Conservation (phyloP, 2,888 invertebrate species). For the Apodemia duryi region DNA sequence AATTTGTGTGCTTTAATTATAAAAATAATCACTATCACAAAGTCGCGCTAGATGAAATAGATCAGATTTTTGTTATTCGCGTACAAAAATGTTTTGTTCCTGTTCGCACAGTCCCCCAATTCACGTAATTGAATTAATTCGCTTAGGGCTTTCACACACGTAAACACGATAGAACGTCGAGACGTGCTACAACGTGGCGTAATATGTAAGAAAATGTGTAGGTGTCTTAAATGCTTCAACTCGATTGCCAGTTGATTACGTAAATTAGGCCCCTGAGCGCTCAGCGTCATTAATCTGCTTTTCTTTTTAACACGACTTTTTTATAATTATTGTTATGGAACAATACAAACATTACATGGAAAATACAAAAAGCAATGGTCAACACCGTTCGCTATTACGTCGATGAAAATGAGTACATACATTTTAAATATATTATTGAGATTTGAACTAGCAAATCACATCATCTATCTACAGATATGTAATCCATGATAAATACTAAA, state of each 20-base stretch:
- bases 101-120: no score
- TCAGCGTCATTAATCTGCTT: no score
- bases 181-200: no score
- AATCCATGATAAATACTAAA: slow-evolving; percentile 78
- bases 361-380: slow-evolving; percentile 50
- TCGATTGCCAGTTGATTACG: no score
- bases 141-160: no score
- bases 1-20: slow-evolving; percentile 29
- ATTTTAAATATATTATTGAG: slow-evolving; percentile 68
- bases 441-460: slow-evolving; percentile 78
- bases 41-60: neutral
- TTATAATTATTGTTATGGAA: no score
- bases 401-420: slow-evolving; percentile 64
- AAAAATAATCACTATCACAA: slow-evolving; percentile 18
- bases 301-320: no score
- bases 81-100: neutral
- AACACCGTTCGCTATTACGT: slow-evolving; percentile 41
- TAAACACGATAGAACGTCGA: no score
- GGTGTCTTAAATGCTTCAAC: no score
- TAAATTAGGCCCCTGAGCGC: no score
- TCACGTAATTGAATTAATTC: no score
- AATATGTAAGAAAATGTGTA: no score
- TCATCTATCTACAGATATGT: slow-evolving; percentile 79
- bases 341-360: slow-evolving; percentile 22
- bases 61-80: neutral